Evolutionary conservation across 2,888 invertebrate species (phyloP).

Genomic region (Sphaerophoria taeniata): DNA sequence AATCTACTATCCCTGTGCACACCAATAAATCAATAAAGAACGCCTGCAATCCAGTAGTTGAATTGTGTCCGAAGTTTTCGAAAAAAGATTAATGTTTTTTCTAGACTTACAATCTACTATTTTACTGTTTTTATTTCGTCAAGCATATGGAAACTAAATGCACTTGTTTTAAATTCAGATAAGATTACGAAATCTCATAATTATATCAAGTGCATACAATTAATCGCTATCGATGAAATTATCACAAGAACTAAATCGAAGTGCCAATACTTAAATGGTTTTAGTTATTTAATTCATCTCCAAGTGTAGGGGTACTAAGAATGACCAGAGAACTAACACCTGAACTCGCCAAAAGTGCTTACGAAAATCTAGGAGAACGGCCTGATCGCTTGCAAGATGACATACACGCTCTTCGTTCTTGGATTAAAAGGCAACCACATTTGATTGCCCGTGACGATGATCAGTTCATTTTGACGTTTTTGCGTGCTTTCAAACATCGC

Average conservation of each 20-base stretch:
- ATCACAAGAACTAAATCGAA: not conserved
- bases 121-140: too few relatives aligned
- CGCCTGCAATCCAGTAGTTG: too few relatives aligned
- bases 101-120: too few relatives aligned
- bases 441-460: slow-evolving; percentile 80
- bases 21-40: too few relatives aligned
- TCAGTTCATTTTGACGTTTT: slow-evolving; percentile 78
- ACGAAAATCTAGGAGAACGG: slow-evolving; percentile 83
- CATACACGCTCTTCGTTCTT: slow-evolving; percentile 83
- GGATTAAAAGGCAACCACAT: slow-evolving; percentile 84
- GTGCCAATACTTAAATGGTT: not conserved
- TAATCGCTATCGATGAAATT: not conserved
- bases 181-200: not conserved
- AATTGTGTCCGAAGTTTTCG: too few relatives aligned
- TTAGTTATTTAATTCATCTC: not conserved
- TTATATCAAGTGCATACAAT: not conserved
- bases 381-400: slow-evolving; percentile 82
- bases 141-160: not conserved
- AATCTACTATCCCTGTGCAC: too few relatives aligned
- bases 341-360: slow-evolving; percentile 80
- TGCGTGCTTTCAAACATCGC: slow-evolving; percentile 78
- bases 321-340: slow-evolving; percentile 58
- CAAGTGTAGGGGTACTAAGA: not conserved
- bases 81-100: too few relatives aligned
- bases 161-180: not conserved